phyloP scores from a whole-genome alignment of 1,140 invertebrate species.

The Cydia splendana region DNA sequence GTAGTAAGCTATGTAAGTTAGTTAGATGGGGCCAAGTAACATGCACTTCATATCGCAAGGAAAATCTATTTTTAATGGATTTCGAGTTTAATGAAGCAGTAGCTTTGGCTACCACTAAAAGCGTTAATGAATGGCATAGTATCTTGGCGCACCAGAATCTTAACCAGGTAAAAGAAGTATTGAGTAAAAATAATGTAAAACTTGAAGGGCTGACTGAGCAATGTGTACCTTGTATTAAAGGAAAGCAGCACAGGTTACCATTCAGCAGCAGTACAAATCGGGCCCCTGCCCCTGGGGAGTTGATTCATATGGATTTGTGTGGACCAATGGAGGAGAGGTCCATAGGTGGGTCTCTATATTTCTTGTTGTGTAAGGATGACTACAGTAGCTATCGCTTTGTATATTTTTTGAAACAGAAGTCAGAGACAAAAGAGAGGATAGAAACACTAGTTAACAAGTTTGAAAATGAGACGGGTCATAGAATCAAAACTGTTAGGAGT shows the following conservation, averaged over 20 bases:
- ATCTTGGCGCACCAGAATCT: slow-evolving; percentile 56
- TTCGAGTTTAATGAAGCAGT: too few relatives aligned
- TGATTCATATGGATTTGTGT: slow-evolving; percentile 46
- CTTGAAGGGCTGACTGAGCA: slow-evolving; percentile 38
- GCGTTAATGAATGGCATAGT: slow-evolving; percentile 48
- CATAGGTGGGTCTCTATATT: slow-evolving; percentile 46
- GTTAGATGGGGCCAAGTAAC: too few relatives aligned
- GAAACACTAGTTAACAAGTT: too few relatives aligned
- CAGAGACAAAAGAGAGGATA: slow-evolving; percentile 7
- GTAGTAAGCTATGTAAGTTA: too few relatives aligned
- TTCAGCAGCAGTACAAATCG: slow-evolving; percentile 42
- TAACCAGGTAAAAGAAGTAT: slow-evolving; percentile 46
- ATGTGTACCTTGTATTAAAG: slow-evolving; percentile 54
- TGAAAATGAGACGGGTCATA: too few relatives aligned
- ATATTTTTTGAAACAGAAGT: slow-evolving; percentile 45
- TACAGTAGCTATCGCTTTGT: slow-evolving; percentile 49
- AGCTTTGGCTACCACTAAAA: too few relatives aligned
- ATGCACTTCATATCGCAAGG: too few relatives aligned
- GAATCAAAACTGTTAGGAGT: too few relatives aligned
- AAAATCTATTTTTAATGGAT: background rate
- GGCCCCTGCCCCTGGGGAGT: background rate
- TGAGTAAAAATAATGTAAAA: slow-evolving; percentile 34
- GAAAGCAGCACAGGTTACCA: slow-evolving; percentile 54
- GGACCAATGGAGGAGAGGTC: slow-evolving; percentile 44
- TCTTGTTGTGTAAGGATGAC: slow-evolving; percentile 42